Conservation (phyloP, 2,113 vertebrate species). For the Mustela nigripes region DNA sequence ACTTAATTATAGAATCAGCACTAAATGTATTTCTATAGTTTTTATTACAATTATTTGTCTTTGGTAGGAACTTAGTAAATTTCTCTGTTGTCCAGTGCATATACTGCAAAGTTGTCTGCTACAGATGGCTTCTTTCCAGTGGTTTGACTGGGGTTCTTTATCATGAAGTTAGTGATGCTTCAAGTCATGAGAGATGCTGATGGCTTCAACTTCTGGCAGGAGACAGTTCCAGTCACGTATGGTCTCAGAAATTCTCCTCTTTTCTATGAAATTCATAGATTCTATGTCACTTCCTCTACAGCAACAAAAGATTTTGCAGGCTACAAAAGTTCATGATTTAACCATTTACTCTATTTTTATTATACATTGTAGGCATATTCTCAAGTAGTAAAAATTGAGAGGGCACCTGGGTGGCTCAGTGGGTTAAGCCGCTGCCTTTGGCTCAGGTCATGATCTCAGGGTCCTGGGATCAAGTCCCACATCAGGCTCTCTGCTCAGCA, state of each 20-base stretch:
- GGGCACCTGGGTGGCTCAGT: too few relatives aligned
- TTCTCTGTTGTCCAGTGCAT: background rate
- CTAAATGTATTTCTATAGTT: background rate
- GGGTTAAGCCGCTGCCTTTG: too few relatives aligned
- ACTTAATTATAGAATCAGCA: background rate
- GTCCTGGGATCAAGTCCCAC: too few relatives aligned
- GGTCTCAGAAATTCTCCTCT: background rate
- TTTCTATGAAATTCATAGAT: background rate
- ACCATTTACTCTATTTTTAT: background rate
- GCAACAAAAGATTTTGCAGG: background rate
- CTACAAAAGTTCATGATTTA: background rate
- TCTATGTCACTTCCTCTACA: constrained; percentile 10
- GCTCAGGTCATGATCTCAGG: too few relatives aligned
- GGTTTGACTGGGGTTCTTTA: background rate
- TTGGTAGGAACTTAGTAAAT: background rate
- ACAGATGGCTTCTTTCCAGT: background rate
- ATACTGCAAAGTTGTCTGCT: background rate
- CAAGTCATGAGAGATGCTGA: background rate
- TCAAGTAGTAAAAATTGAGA: background rate
- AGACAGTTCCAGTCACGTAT: background rate
- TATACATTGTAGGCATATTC: background rate
- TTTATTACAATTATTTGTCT: background rate
- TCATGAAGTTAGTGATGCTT: background rate
- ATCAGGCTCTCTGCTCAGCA: too few relatives aligned
- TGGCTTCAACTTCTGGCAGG: background rate